Base-by-base conservation (phyloP, 2,113 vertebrate genomes). In the Pongo pygmaeus region DNA sequence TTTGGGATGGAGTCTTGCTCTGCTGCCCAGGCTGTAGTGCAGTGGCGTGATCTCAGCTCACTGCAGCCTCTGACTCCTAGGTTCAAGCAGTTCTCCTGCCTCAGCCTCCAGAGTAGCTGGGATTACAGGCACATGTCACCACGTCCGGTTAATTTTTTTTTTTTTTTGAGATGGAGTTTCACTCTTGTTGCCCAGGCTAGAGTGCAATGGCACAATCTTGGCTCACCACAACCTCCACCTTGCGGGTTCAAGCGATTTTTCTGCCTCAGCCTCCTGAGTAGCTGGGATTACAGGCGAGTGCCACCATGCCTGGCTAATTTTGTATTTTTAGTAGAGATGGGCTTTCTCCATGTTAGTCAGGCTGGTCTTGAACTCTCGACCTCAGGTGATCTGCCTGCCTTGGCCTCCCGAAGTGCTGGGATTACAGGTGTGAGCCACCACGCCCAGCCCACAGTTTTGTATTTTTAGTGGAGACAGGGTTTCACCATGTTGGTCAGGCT, bases 201-300 rank as follows among this genome's bases (percentile, higher is more conserved):
- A 69, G 32, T 69, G 67, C 14, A 35, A 2, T 17, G 32, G 14
- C 14, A 0, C 3, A 7, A 32, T 69, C 32, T 16, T 0, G 2
- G 67, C 67, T 64, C 32, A 69, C 13, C 13, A 13, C 14, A 69
- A 17, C 30, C 32, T 69, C 67, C 6, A 16, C 67, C 32, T 69
- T 6, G 2, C 3, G 14, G 67, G 67, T 35, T 69, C 67, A 32
- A 17, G 67, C 1, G 67, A 69, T 69, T 35, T 32, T 69, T 7
- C 67, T 18, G 32, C 67, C 32, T 69, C 67, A 69, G 67, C 14
- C 67, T 69, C 16, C 67, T 35, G 7, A 69, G 7, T 69, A 69
- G 67, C 30, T 69, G 67, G 67, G 32, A 69, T 13, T n/a, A 69
- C 67, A 69, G 7, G 67, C 16, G 0, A 16, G 14, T 1, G 3